Conservation (phyloP, 2,888 invertebrate species). For the Idaea aversata region DNA sequence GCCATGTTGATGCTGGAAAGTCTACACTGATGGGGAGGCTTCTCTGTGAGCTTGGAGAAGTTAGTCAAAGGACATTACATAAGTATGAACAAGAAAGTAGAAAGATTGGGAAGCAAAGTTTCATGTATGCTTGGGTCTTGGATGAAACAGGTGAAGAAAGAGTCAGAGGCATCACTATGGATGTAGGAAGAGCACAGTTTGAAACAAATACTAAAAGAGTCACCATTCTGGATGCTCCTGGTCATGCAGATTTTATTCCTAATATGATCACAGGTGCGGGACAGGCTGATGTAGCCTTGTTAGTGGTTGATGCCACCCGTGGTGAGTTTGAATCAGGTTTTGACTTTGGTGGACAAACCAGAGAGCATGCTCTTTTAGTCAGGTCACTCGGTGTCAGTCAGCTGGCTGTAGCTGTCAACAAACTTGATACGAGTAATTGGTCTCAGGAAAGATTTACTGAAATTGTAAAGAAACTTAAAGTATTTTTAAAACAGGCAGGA, state of each 20-base stretch:
- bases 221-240: slow-evolving; percentile 97
- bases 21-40: slow-evolving; percentile 98
- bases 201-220: slow-evolving; percentile 91
- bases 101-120: slow-evolving; percentile 98
- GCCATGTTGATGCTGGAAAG: slow-evolving; percentile 98
- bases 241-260: slow-evolving; percentile 99
- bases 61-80: slow-evolving; percentile 93
- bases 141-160: slow-evolving; percentile 99
- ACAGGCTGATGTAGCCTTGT: slow-evolving; percentile 97
- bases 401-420: slow-evolving; percentile 97
- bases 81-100: slow-evolving; percentile 98
- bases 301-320: slow-evolving; percentile 96
- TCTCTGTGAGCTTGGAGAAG: slow-evolving; percentile 91
- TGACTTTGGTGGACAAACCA: slow-evolving; percentile 97
- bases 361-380: slow-evolving; percentile 97
- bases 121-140: slow-evolving; percentile 99
- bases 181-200: slow-evolving; percentile 95
- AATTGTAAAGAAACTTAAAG: slow-evolving; percentile 89
- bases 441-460: slow-evolving; percentile 94
- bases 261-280: slow-evolving; percentile 99
- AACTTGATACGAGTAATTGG: slow-evolving; percentile 98
- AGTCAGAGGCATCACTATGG: slow-evolving; percentile 98
- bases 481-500: slow-evolving; percentile 94
- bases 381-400: slow-evolving; percentile 94
- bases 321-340: slow-evolving; percentile 99